Evolutionary conservation across 1,140 invertebrate genomes (phyloP), one percentile per base, ranked within the genome.

Genomic region (Drosophila grimshawi): DNA sequence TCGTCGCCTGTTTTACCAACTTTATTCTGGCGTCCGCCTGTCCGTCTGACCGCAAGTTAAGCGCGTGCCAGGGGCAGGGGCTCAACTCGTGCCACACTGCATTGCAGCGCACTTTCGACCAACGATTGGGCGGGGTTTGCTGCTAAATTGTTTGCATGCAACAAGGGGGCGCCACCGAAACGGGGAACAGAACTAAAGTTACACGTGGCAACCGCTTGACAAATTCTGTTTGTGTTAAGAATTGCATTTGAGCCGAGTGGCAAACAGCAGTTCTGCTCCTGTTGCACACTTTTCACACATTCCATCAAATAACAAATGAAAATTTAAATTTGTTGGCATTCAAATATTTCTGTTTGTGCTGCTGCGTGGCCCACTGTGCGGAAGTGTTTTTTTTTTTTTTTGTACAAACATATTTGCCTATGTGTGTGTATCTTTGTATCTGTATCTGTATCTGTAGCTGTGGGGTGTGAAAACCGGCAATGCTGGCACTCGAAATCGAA

Each of bases 381-480:
- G 63, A 59, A 66, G 69, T 67, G 69, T 72, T 63, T 62, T 27
- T 3, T 35, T 11, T 6, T 35, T 0, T 53, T 19, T 4, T n/a
- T 51, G 48, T 32, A 19, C 19, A 19, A 19, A 19, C 19, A 19
- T 19, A n/a, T 33, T 5, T 33, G 5, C 33, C 33, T 6, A 43
- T 43, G n/a, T n/a, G n/a, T n/a, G 19, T 29, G 19, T 61, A 0
- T 48, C 33, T 41, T 2, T 10, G 4, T 41, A 35, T 43, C 10
- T 4, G 3, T 41, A 7, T 3, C 6, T 8, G 32, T 39, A 8
- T 60, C 29, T 61, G 35, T 63, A 27, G 48, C 48, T 7, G 45
- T 57, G 62, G 66, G 62, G 68, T 71, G 68, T 71, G 68, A 71
- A 71, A 64, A 71, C 51, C 53, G 55, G 67, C 67, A 70, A 30